Evolutionary conservation across 1,140 invertebrate species (phyloP), one percentile per base, ranked within the genome.

Genomic region (Saccostrea echinata): DNA sequence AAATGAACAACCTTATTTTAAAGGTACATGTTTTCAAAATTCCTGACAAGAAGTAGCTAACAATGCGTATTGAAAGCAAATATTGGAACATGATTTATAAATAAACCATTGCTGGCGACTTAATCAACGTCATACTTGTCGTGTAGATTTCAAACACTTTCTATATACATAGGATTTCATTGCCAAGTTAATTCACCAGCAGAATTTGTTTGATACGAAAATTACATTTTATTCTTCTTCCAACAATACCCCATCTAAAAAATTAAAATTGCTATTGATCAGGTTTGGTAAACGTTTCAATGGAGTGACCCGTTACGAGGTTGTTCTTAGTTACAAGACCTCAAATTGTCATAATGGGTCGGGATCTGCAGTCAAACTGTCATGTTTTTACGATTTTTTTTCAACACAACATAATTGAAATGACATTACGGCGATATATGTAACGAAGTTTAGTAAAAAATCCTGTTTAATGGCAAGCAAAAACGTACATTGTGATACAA

Each of bases 241-340:
- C 68, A 76, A 76, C 30, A 76, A 76, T 76, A 30, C 27, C 68
- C 68, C 27, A 64, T 64, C 24, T n/a, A 24, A 76, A 30, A 76
- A 76, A 30, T 71, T 27, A 71, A 71, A 30, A 30, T 30, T 71
- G 24, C 24, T 16, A 33, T 71, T 30, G 68, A 27, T 30, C 30
- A 30, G 9, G n/a, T 4, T 61, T 18, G 18, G n/a, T n/a, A 16
- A 30, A 33, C 11, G 8, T 16, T 30, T 30, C 27, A 76, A 24
- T 35, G 27, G 68, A 71, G 3, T 33, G 68, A 71, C 24, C 30
- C 27, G 27, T 13, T 16, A 33, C 27, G 27, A 30, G 30, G 24
- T 24, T 13, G 24, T 30, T 24, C 27, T 33, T 30, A 30, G 30
- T 30, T 76, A 30, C 13, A 13, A 43, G 43, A 43, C 43, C 43